Conservation (phyloP, 1,140 invertebrate genomes). For the Achatina immaculata region DNA sequence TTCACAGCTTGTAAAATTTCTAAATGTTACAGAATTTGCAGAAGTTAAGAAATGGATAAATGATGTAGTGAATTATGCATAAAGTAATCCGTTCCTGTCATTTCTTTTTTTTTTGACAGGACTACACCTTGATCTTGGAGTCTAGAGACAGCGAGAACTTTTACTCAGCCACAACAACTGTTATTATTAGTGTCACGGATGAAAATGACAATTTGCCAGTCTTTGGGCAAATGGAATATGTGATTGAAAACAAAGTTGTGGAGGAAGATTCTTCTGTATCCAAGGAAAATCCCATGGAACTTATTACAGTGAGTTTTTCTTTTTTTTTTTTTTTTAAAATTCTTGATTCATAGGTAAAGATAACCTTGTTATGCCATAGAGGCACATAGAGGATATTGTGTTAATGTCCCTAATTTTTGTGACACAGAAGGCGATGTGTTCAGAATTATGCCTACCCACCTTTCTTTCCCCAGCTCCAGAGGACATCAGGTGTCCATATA, state of each 20-base stretch:
- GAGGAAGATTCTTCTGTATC: slow-evolving; percentile 77
- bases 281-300: slow-evolving; percentile 45
- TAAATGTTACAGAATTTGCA: too few relatives aligned
- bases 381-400: too few relatives aligned
- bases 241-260: slow-evolving; percentile 93
- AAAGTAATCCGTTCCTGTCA: too few relatives aligned
- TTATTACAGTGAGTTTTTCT: slow-evolving; percentile 53
- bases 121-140: slow-evolving; percentile 56
- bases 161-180: slow-evolving; percentile 73
- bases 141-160: slow-evolving; percentile 57
- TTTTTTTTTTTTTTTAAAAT: not conserved
- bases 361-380: too few relatives aligned
- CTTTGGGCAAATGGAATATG: slow-evolving; percentile 60
- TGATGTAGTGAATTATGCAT: too few relatives aligned
- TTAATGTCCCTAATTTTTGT: too few relatives aligned
- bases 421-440: too few relatives aligned
- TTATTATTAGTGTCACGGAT: slow-evolving; percentile 55
- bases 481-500: too few relatives aligned
- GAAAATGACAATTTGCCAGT: slow-evolving; percentile 63
- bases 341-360: not conserved
- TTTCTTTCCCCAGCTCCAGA: too few relatives aligned
- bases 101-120: slow-evolving; percentile 39
- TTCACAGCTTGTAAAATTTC: too few relatives aligned
- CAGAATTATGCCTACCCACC: too few relatives aligned
- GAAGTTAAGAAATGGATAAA: too few relatives aligned